Evolutionary conservation across 1,140 invertebrate genomes (phyloP).

Genomic region (Micrasema longulum): DNA sequence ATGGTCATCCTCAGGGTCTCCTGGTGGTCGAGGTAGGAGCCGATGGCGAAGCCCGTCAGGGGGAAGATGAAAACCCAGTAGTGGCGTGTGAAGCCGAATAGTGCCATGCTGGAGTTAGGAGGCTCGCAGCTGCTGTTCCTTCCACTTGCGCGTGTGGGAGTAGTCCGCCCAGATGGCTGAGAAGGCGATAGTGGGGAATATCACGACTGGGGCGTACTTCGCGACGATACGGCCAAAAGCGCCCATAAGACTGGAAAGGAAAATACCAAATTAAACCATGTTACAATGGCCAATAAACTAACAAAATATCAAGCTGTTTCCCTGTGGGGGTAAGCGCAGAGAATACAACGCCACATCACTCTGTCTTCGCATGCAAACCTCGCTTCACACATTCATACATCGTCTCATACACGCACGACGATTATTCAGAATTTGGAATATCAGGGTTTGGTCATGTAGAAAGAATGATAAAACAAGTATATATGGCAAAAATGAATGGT

Average conservation of each 20-base stretch:
- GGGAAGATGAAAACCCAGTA: slow-evolving; percentile 68
- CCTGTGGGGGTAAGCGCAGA: no score
- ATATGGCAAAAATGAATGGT: no score
- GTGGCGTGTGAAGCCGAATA: slow-evolving; percentile 67
- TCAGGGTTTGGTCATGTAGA: no score
- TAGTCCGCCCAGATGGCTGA: slow-evolving; percentile 76
- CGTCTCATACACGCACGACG: background rate
- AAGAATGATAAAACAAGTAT: no score
- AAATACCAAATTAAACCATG: background rate
- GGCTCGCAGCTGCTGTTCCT: slow-evolving; percentile 62
- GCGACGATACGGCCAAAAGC: slow-evolving; percentile 60
- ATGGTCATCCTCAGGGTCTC: slow-evolving; percentile 77
- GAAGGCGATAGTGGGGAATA: slow-evolving; percentile 72
- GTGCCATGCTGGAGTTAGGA: slow-evolving; percentile 58
- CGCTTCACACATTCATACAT: background rate
- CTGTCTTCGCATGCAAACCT: no score
- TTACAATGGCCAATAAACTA: no score
- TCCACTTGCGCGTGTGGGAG: slow-evolving; percentile 77
- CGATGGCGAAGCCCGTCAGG: slow-evolving; percentile 69
- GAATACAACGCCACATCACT: no score
- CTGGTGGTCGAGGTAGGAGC: slow-evolving; percentile 73
- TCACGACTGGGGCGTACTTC: slow-evolving; percentile 72
- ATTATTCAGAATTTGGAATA: background rate
- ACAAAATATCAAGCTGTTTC: no score
- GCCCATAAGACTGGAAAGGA: slow-evolving; percentile 62